Evolutionary conservation across 2,113 vertebrate species (phyloP), one percentile per base, ranked within the genome.

Genomic region (Paraplagusia blochii): DNA sequence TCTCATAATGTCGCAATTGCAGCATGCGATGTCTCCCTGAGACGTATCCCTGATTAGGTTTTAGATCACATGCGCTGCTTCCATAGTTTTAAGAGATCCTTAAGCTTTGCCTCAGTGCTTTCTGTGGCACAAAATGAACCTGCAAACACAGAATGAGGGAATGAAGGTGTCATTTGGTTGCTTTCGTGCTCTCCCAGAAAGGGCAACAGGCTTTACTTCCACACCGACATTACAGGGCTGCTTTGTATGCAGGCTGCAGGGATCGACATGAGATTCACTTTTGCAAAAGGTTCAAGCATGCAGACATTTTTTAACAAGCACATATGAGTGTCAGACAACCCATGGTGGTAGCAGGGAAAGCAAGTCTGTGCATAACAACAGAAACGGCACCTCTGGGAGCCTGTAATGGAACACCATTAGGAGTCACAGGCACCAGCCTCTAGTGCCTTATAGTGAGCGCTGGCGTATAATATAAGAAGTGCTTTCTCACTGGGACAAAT

Each of bases 381-480:
- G 57, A 59, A 58, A 77, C 48, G 39, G 42, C 49, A 74, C 75
- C 72, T 68, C 40, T 66, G 80, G 75, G 76, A 79, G 35, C 22
- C 36, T 43, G 63, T 75, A 83, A 83, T 82, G 68, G 53, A 80
- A 70, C 57, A 62, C 78, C 80, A 83, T 85, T 79, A 83, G 52
- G 46, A 62, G 67, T 77, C 71, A 68, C 63, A 69, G 80, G 74
- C 72, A 78, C 60, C 52, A 53, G 43, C 42, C 66, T 64, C 53
- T 47, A 68, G 72, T 70, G 71, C 64, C 69, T 80, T 76, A 59
- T 63, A 80, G 66, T 63, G 54, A 76, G 62, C 11, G 18, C 53
- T 58, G 75, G 55, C 42, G 48, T 59, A 68, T 77, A 79, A 73
- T 84, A 80, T 77, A 79, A 62, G 68, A 62, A 78, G 72, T 76